phyloP scores from a whole-genome alignment of 2,888 invertebrate species.

The Halictus ligatus region DNA sequence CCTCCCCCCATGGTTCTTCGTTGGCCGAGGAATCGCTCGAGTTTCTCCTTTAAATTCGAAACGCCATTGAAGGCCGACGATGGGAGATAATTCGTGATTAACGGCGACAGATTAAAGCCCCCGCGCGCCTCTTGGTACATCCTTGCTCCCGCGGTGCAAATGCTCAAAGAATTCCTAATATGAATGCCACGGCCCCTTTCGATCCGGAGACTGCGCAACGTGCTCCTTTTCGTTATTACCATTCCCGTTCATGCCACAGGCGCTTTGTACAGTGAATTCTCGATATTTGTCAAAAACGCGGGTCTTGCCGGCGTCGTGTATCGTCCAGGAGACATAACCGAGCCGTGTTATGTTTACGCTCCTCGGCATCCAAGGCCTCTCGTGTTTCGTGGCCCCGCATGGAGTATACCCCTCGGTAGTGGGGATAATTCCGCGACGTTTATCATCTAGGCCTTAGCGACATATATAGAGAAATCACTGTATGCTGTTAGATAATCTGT shows the following conservation, averaged over 20 bases:
- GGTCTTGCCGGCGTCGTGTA: too few relatives aligned
- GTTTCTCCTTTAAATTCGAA: constrained; percentile 51
- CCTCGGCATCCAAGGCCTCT: too few relatives aligned
- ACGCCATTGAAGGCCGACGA: constrained; percentile 32
- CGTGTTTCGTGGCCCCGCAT: too few relatives aligned
- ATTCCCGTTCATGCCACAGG: background rate
- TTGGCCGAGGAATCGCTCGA: constrained; percentile 38
- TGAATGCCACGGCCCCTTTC: background rate
- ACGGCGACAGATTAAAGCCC: constrained; percentile 8
- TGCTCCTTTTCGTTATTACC: background rate
- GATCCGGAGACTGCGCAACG: background rate
- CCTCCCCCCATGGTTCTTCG: background rate
- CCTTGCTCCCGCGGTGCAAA: background rate
- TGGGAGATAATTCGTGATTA: constrained; percentile 42
- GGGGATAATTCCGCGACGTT: too few relatives aligned
- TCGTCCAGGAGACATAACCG: too few relatives aligned
- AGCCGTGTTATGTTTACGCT: too few relatives aligned
- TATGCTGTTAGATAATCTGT: background rate
- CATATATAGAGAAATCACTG: too few relatives aligned
- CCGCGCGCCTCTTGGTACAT: background rate
- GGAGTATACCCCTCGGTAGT: too few relatives aligned
- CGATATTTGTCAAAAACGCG: too few relatives aligned
- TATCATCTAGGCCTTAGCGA: too few relatives aligned
- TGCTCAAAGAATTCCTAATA: background rate
- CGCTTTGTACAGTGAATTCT: background rate